These are phyloP conservation scores for Avahi laniger DNA, from an alignment of 2,797 vertebrate genomes.

Conservation along the genomic window DNA sequence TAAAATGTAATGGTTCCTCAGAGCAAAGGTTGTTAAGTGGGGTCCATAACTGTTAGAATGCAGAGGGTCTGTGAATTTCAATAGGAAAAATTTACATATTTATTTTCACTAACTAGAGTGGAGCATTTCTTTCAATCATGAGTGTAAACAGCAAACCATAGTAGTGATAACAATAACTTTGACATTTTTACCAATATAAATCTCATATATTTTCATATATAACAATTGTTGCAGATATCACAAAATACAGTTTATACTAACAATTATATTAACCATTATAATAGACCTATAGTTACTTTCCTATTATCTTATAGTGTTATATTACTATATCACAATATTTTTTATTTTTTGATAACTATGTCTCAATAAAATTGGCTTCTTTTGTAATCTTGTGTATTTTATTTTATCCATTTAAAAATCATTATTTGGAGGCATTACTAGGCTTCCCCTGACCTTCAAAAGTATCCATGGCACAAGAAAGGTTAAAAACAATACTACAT, in stretches of 20 bases:
- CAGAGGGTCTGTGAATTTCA: neutral
- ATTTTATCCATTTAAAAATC: slow-evolving; percentile 25
- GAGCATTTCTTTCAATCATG: neutral
- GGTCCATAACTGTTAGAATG: neutral
- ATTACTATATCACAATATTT: neutral
- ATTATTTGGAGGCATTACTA: neutral
- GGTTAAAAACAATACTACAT: neutral
- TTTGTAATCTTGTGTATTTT: neutral
- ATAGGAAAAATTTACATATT: neutral
- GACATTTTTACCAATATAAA: neutral
- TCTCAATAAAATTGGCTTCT: neutral
- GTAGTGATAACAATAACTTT: neutral
- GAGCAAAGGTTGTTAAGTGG: neutral
- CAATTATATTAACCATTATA: neutral
- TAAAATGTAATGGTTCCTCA: neutral
- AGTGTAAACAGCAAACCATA: neutral
- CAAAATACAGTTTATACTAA: neutral
- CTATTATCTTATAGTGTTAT: neutral
- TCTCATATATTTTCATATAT: neutral
- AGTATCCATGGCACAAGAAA: neutral
- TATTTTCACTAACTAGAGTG: slow-evolving; percentile 24
- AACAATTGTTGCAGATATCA: neutral
- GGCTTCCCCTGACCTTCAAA: neutral
- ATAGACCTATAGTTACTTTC: neutral
- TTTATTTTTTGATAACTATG: neutral